Base-by-base conservation (phyloP, 2,797 vertebrate species). In the Muscicapa striata region DNA sequence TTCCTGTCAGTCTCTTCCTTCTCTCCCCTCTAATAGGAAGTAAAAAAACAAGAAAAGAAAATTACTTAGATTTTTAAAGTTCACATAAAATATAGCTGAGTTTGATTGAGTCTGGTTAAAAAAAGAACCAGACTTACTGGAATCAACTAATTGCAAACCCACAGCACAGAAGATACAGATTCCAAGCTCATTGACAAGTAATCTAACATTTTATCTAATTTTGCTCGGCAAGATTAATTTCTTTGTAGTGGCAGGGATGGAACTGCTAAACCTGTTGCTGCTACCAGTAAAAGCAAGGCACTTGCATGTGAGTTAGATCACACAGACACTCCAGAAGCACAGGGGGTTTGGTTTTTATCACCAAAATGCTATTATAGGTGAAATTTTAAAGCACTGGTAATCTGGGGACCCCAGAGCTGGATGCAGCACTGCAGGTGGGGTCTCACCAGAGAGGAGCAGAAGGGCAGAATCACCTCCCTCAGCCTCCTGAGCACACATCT, bases 1-100 rank as follows among this genome's bases (percentile, higher is more conserved):
- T 99, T 99, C 93, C 90, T 98, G 34, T 98, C 97, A 63, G 77
- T 88, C 68, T 95, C 92, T 94, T 97, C 98, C 84, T 97, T 97
- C 46, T 94, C 91, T 78, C 97, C 96, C 43, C 94, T 97, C 99
- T 99, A 83, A 59, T 15, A 91, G 8, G 41, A 93, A 69, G 57
- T 40, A 5, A 21, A 23, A 43, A 55, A 43, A 48, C 73, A 57
- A 23, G 13, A 7, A 38, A 70, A 64, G 45, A 15, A 52, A 14
- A 61, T 81, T 48, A 89, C 8, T 46, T 49, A 64, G 18, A 11
- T 32, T 86, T 74, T 62, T 36, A 64, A 30, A 46, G 38, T 41
- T 70, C 18, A 40, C 21, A 40, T 23, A 66, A 80, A 78, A 17
- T 38, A 74, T 17, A 57, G 27, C 24, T 43, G 83, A 46, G 9